These are phyloP conservation scores for Todus mexicanus DNA, from an alignment of 2,797 vertebrate genomes.

Conservation along the genomic window DNA sequence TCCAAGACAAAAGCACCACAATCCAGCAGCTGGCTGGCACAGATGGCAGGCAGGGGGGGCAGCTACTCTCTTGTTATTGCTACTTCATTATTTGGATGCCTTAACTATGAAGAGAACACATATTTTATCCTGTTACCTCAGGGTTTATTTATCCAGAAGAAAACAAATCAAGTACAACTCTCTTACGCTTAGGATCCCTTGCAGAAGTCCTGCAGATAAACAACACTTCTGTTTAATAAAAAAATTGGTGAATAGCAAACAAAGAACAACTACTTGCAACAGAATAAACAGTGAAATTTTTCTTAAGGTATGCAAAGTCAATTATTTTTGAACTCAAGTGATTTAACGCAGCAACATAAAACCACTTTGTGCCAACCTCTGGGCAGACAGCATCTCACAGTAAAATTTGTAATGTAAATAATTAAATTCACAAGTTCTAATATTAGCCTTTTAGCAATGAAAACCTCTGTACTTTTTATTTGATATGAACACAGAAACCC, in stretches of 20 bases:
- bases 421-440: background rate
- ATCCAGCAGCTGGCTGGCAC: constrained; percentile 18
- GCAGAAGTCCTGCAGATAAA: background rate
- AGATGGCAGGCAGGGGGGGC: constrained; percentile 8
- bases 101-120: background rate
- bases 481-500: background rate
- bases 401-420: background rate
- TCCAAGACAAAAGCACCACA: background rate
- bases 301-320: background rate
- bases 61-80: background rate
- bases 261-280: background rate
- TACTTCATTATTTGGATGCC: background rate
- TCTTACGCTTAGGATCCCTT: background rate
- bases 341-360: background rate
- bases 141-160: background rate
- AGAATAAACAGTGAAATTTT: background rate
- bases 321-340: background rate
- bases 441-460: background rate
- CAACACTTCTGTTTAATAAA: background rate
- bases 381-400: background rate
- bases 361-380: background rate
- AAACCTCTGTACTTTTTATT: background rate
- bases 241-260: background rate
- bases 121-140: constrained; percentile 1
- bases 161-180: background rate